These are phyloP conservation scores for Heteromormyrus szaboi DNA, from an alignment of 2,797 vertebrate genomes.

Conservation along the genomic window DNA sequence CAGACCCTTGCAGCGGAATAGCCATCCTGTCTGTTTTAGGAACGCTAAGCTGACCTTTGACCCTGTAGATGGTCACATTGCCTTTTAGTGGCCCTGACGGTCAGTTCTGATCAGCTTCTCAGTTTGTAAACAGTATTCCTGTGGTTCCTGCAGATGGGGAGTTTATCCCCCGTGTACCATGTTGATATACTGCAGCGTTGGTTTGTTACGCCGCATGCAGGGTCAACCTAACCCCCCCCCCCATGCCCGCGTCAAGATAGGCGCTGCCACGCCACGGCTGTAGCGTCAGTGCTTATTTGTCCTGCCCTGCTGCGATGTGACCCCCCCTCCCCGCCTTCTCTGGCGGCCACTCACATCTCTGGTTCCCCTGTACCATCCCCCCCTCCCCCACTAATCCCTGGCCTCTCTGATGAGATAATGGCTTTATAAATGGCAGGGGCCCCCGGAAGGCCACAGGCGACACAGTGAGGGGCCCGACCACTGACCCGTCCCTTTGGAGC, in stretches of 20 bases:
- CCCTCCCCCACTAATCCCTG: constrained; percentile 24
- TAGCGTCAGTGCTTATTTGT: neutral
- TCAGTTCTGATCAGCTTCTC: neutral
- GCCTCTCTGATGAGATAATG: constrained; percentile 27
- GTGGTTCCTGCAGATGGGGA: neutral
- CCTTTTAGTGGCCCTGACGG: neutral
- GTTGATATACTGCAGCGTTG: neutral
- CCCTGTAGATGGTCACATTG: neutral
- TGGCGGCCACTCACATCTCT: neutral
- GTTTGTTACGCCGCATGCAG: neutral
- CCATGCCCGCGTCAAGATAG: neutral
- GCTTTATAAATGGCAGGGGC: constrained; percentile 28
- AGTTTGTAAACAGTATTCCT: neutral
- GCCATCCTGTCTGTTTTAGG: neutral
- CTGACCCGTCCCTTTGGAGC: constrained; percentile 18
- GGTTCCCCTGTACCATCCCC: constrained; percentile 4
- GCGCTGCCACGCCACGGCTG: neutral
- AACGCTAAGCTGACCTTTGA: neutral
- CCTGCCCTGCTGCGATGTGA: neutral
- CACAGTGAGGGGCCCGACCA: constrained; percentile 24
- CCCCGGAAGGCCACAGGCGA: constrained; percentile 23
- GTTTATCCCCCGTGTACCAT: neutral
- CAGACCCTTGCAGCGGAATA: no score
- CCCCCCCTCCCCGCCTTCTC: neutral
- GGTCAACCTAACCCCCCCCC: neutral